A percentile compares a stretch with the other conserved stretches of the same genome.
Conservation (phyloP, 1,140 invertebrate genomes). For the Drosophila subobscura region DNA sequence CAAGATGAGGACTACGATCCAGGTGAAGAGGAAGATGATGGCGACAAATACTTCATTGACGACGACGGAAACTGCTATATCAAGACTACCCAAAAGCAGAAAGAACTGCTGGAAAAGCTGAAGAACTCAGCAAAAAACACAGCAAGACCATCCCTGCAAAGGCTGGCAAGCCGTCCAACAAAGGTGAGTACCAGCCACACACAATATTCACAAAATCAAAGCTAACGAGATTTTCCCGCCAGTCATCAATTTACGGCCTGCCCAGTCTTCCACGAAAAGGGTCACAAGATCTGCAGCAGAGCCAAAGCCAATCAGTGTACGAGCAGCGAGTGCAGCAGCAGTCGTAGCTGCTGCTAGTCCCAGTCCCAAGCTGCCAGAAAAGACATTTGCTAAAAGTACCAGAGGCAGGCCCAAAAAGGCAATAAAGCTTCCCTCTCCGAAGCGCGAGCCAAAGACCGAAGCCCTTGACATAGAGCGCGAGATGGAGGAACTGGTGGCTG, state of each 20-base stretch:
- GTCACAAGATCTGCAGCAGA: slow-evolving; percentile 10
- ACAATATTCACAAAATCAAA: neutral
- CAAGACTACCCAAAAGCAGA: slow-evolving; percentile 56
- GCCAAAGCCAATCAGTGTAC: slow-evolving; percentile 39
- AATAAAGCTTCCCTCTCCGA: too few relatives aligned
- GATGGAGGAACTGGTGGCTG: slow-evolving; percentile 40
- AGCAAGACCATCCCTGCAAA: slow-evolving; percentile 1
- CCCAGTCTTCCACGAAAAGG: slow-evolving; percentile 33
- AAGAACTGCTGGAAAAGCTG: slow-evolving; percentile 45
- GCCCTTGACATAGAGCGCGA: slow-evolving; percentile 26
- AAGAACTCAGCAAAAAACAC: slow-evolving; percentile 12
- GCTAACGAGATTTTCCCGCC: neutral
- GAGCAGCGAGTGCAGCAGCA: slow-evolving; percentile 33
- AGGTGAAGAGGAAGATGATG: slow-evolving; percentile 83
- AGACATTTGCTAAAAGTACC: neutral
- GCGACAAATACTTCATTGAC: slow-evolving; percentile 84
- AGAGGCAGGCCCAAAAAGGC: slow-evolving; percentile 5
- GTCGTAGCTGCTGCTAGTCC: neutral
- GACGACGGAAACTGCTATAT: slow-evolving; percentile 83
- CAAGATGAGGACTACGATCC: slow-evolving; percentile 64
- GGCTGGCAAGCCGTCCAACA: slow-evolving; percentile 22
- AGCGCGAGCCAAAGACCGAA: neutral
- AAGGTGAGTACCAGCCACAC: slow-evolving; percentile 28
- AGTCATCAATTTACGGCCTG: slow-evolving; percentile 64
- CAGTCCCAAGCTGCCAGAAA: neutral